Evolutionary conservation across 2,888 invertebrate species (phyloP), one percentile per base, ranked within the genome.

Genomic region (Diploptera punctata): DNA sequence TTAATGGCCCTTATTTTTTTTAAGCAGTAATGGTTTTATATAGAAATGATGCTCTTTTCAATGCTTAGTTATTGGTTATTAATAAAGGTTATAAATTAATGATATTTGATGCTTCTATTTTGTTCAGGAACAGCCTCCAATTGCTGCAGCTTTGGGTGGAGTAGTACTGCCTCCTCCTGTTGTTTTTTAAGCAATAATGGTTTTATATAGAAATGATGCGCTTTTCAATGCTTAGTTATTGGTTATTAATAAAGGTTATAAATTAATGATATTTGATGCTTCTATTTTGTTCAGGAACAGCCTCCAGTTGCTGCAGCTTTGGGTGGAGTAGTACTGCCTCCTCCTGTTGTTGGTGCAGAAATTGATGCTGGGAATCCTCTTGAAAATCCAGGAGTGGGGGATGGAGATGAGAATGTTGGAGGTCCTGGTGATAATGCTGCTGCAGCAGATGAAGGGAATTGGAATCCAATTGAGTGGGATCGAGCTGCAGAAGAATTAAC

Each of bases 401-500:
- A 79, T 47, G 78, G 73, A 38, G 77, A 62, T 4, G 78, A 79
- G 29, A 77, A 78, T 47, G 74, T 3, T 5, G 77, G 69, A 76
- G 79, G 70, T 72, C 77, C 18, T 84, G 87, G 38, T 1, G 73
- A 71, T n/a, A 77, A 75, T 67, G 77, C 73, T 13, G 76, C 81
- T 70, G 90, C 90, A 3, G 75, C 79, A 44, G 92, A 93, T 80
- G 93, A 93, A 79, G 93, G 90, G 74, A 97, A 97, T 80, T 98
- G 98, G 97, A 98, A 98, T 83, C 98, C 97, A 0, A 96, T 98
- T 89, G 98, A 98, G 80, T 99, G 98, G 98, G 98, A 99, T 81
- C 87, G 98, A 75, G 97, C 97, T 0, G 97, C 95, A 13, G 99
- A 98, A 80, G 99, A 99, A 82, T 85, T 99, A 29, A 99, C 99